phyloP scores from a whole-genome alignment of 2,888 invertebrate genomes.

The Pachycephus smyrnensis region DNA sequence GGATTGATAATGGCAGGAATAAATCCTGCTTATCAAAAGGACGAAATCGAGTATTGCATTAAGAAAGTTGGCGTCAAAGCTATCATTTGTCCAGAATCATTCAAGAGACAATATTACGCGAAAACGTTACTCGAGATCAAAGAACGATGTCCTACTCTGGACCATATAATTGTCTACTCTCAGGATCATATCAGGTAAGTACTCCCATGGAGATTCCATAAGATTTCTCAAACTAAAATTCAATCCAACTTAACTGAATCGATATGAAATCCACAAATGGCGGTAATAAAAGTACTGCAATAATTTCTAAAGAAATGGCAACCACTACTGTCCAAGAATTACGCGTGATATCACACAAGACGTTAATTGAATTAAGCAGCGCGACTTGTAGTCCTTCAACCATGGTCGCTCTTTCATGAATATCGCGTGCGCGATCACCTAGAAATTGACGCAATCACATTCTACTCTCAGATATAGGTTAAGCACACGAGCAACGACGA shows the following conservation, averaged over 20 bases:
- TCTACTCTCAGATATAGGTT: conserved; percentile 32
- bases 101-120: conserved; percentile 77
- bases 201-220: neutral
- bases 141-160: conserved; percentile 73
- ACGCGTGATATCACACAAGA: neutral
- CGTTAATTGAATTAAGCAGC: neutral
- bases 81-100: conserved; percentile 74
- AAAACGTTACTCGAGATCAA: conserved; percentile 69
- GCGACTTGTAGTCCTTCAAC: neutral
- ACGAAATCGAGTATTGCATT: conserved; percentile 79
- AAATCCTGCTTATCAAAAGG: conserved; percentile 79
- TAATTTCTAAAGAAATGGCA: neutral
- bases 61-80: conserved; percentile 78
- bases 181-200: conserved; percentile 52
- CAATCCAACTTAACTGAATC: neutral
- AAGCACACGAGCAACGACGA: conserved; percentile 23
- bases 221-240: neutral
- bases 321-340: neutral
- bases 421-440: conserved; percentile 47
- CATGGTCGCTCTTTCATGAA: conserved; percentile 36
- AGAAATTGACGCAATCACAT: conserved; percentile 26
- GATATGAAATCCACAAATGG: no score
- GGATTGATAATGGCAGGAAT: conserved; percentile 82
- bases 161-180: conserved; percentile 53
- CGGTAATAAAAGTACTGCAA: no score